These are phyloP conservation scores for Thereuonema tuberculata DNA, from an alignment of 1,140 invertebrate genomes.

Conservation along the genomic window DNA sequence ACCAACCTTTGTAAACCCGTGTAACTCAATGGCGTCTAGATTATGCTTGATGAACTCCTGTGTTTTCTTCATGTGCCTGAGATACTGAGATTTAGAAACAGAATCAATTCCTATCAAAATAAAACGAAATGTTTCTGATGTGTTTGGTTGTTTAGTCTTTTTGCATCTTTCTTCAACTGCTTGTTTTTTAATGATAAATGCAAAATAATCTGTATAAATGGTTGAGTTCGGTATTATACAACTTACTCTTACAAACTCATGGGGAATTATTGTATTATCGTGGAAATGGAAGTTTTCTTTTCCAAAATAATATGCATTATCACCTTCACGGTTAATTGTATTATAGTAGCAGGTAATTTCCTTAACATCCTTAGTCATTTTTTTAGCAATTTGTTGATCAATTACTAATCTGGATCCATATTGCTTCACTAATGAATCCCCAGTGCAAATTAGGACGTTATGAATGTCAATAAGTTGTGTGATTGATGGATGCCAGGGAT, in stretches of 20 bases:
- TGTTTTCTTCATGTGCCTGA: background rate
- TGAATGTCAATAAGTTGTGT: background rate
- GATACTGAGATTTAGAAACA: background rate
- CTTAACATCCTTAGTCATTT: background rate
- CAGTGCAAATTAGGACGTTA: background rate
- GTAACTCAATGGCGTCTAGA: constrained; percentile 16
- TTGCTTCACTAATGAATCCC: background rate
- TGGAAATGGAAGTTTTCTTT: background rate
- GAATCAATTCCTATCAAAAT: background rate
- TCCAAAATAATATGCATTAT: background rate
- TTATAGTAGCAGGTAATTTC: background rate
- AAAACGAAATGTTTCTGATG: background rate
- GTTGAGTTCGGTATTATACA: background rate
- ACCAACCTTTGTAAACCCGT: constrained; percentile 28
- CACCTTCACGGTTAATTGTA: background rate
- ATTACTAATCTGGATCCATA: background rate
- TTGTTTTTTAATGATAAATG: background rate
- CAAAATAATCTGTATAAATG: background rate
- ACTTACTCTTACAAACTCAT: background rate
- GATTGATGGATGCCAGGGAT: background rate
- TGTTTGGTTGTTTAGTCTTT: background rate
- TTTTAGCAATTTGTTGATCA: background rate
- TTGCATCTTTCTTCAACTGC: background rate
- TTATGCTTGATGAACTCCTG: background rate
- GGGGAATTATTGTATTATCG: background rate